Base-by-base conservation (phyloP, 2,888 invertebrate genomes). In the Drosophila pegasa region DNA sequence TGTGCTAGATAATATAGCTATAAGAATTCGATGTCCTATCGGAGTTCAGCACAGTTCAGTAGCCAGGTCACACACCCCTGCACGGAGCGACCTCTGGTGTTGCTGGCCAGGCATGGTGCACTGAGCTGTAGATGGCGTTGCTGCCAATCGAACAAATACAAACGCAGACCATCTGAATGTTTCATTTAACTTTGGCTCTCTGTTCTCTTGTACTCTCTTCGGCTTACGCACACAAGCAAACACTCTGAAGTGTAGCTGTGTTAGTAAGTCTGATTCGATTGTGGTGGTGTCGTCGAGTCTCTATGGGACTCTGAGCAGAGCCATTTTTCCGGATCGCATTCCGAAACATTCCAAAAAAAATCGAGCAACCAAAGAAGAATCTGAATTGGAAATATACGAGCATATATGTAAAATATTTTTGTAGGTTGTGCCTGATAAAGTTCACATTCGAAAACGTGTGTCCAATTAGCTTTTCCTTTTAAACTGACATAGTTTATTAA, bases 241-340 rank as follows among this genome's bases (percentile, higher is more conserved):
- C 47, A 16, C 2, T 16, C 8, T 4, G n/a, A 37, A 35, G 5
- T 76, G 69, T 52, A 6, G 0, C 12, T 48, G 85, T 85, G 48
- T 87, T 64, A n/a, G 89, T 85, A 71, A 27, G 29, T 71, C 77
- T 68, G 56, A 81, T 87, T 79, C 60, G 81, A 81, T 66, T 71
- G 82, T 87, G 25, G 20, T 48, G 54, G 55, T 75, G 52, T 38
- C 64, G 43, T 31, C 62, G 37, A 33, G 60, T 59, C 52, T 51
- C 57, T 37, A 52, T 41, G 18, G 54, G 43, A 41, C 58, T 84
- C 84, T 77, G 56, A 83, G 80, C 80, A 80, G 81, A 84, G 77
- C 22, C 50, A 86, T 66, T 70, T 67, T n/a, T 50, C 47, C 54
- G 55, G 54, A 61, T 65, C 56, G 63, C 59, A 88, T 88, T 87